Base-by-base conservation (phyloP, 2,113 vertebrate genomes). In the Bombycilla garrulus region DNA sequence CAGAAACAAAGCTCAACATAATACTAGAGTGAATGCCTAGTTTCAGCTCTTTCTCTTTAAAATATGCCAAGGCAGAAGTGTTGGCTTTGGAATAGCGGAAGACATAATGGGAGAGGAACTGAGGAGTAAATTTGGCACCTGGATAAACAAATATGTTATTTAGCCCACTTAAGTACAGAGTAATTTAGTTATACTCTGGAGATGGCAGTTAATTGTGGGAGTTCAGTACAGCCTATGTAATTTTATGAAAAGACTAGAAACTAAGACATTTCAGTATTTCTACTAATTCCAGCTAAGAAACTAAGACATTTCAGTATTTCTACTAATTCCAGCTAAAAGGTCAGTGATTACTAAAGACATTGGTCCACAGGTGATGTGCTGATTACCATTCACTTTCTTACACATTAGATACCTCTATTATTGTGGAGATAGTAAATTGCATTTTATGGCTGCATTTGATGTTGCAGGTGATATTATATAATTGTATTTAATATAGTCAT, bases 401-500 rank as follows among this genome's bases (percentile, higher is more conserved):
- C 54, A 85, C 3, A 0, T 85, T 82, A 65, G 26, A 29, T 17
- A 65, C 24, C 8, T 64, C 79, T 70, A 62, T 26, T 80, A 45
- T 33, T 84, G 36, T 77, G 35, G 38, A 88, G 70, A 54, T 80
- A 81, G 31, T 64, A 33, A 81, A 79, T 15, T 13, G 19, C 31
- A 12, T 81, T 93, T 94, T 85, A 81, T 65, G 53, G 28, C 65
- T 94, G 36, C 50, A 72, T 60, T 87, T 95, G n/a, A 84, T 72
- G 65, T 42, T 79, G 50, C 70, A 89, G 74, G 74, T 85, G 95
- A 79, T 84, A 57, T 9, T 76, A 44, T 24, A 87, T 95, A 92
- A 95, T 50, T 42, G 57, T 48, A 95, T 87, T 87, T 95, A 94
- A 91, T 44, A 33, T 8, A 69, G 35, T 62, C 93, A 72, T 91